Conservation (phyloP, 2,888 invertebrate genomes). For the Rotaria sp. region DNA sequence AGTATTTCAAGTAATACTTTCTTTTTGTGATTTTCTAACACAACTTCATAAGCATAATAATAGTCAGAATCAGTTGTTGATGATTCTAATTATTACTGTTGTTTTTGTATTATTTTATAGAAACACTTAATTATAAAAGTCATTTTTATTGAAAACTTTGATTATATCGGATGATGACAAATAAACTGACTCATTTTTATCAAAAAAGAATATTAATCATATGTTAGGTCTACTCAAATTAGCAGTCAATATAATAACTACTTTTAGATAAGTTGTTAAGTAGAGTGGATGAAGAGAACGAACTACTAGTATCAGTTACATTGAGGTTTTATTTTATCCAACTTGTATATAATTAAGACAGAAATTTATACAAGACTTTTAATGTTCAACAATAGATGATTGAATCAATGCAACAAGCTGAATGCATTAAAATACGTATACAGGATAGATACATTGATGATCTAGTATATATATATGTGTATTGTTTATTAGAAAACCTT, state of each 20-base stretch:
- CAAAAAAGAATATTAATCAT: neutral
- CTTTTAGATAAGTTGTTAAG: no score
- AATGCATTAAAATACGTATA: no score
- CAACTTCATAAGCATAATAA: slow-evolving; percentile 81
- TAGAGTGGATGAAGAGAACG: no score
- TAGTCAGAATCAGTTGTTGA: slow-evolving; percentile 64
- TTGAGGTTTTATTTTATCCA: no score
- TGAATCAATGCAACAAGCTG: no score
- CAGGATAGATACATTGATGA: slow-evolving; percentile 62
- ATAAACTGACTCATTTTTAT: slow-evolving; percentile 3
- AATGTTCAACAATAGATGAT: no score
- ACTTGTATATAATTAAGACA: no score
- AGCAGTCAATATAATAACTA: no score
- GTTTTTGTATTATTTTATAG: neutral
- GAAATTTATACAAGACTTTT: no score
- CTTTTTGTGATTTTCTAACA: slow-evolving; percentile 86
- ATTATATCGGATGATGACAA: slow-evolving; percentile 9
- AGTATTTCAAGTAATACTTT: slow-evolving; percentile 64
- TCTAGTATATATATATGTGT: neutral
- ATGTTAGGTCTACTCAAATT: slow-evolving; percentile 90
- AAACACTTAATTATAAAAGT: neutral
- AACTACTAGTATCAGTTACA: no score
- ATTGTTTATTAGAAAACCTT: neutral
- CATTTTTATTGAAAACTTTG: slow-evolving; percentile 1
- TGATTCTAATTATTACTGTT: slow-evolving; percentile 67